phyloP scores from a whole-genome alignment of 92 coral and sea anemone species.

The Umimayanthus chanpuru region DNA sequence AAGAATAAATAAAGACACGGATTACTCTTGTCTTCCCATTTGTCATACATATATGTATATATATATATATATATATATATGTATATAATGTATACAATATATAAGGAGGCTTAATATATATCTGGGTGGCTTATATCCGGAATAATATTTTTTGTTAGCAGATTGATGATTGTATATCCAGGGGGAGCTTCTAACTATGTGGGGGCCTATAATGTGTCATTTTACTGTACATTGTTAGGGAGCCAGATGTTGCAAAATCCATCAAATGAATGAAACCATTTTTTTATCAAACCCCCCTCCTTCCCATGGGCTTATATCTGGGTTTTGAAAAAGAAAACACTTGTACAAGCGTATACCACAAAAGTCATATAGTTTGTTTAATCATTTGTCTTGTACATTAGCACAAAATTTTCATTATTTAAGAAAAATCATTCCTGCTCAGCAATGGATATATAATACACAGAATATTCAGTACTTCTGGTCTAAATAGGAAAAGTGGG shows the following conservation, averaged over 20 bases:
- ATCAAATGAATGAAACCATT: constrained; percentile 12
- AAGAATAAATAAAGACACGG: too few relatives aligned
- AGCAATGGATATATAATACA: constrained; percentile 25
- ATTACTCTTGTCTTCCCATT: too few relatives aligned
- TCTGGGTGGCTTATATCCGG: not conserved
- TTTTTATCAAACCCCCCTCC: constrained; percentile 19
- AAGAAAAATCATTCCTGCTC: constrained; percentile 6
- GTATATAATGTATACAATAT: too few relatives aligned
- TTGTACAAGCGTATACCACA: constrained; percentile 16
- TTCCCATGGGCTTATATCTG: constrained; percentile 22
- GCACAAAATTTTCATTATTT: constrained; percentile 27
- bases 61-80: too few relatives aligned
- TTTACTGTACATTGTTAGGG: constrained; percentile 25
- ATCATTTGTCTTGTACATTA: constrained; percentile 15
- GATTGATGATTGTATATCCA: constrained; percentile 14
- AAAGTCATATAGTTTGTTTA: constrained; percentile 5
- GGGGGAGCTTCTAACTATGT: constrained; percentile 15
- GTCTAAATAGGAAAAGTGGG: constrained; percentile 7
- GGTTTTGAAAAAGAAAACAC: constrained; percentile 13
- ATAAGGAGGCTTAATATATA: too few relatives aligned
- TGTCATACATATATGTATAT: too few relatives aligned
- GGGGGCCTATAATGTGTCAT: constrained; percentile 20
- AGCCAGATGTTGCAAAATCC: constrained; percentile 19
- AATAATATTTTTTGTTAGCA: not conserved
- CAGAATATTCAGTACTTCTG: constrained; percentile 15